Base-by-base conservation (phyloP, 2,888 invertebrate genomes). In the Caenorhabditis afra region DNA sequence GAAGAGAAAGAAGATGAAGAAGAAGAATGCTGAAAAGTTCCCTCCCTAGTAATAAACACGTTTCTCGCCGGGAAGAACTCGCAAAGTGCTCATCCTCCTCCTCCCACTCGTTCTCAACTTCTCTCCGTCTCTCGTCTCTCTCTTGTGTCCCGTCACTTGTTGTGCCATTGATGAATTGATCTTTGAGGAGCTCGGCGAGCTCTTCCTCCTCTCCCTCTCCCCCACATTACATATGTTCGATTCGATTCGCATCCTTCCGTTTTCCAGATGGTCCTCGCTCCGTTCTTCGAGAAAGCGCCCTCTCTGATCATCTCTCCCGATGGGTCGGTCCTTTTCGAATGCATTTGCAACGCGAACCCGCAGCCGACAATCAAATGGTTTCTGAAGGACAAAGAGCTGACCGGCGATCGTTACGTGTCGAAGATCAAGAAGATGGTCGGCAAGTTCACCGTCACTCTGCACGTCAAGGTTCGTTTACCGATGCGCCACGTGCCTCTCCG, bases 371-470 rank as follows among this genome's bases (percentile, higher is more conserved):
- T 87, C 45, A 82, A 86, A 82, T 87, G 87, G 87, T 83, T 84
- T 61, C 73, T 87, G 74, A 89, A 89, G 57, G 90, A 88, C 80
- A 83, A 90, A 52, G 87, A 89, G 68, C 70, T 90, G 7, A 55
- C 74, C 20, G 89, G 87, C 35, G 90, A 90, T 68, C 81, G 88
- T 18, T 87, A 87, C 45, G 85, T 87, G 8, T 66, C 64, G 45
- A 90, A 90, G 53, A 83, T 86, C 45, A 90, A 90, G 82, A 90
- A 90, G 76, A 90, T 87, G 79, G 90, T 90, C 11, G 90, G 90
- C 39, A 90, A 90, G 70, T 90, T 84, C 79, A 81, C 86, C n/a
- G 87, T 87, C 39, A 90, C 90, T 1, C 55, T 90, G 76, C 81
- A 86, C n/a, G 81, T 90, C 62, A 90, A 90, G 84, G 90, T 86